Percentiles rank a stretch among this genome's conserved stretches.
Evolutionary conservation across 2,113 vertebrate genomes (phyloP).

Genomic region (Clupea harengus): DNA sequence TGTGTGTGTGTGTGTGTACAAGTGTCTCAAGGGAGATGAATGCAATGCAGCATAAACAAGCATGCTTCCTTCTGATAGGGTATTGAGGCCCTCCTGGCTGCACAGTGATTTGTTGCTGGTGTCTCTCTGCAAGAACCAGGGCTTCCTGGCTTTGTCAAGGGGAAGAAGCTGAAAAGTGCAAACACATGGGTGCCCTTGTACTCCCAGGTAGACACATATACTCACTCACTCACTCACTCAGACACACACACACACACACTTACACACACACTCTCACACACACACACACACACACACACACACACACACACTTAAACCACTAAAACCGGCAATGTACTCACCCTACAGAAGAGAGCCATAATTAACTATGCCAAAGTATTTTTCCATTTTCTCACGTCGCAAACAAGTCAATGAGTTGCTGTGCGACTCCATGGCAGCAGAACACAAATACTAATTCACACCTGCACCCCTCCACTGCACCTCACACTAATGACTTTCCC

Average conservation of each 20-base stretch:
- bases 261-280: not conserved
- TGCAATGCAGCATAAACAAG: conserved; percentile 28
- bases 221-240: not conserved
- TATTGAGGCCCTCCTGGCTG: conserved; percentile 6
- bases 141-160: conserved; percentile 50
- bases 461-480: not conserved
- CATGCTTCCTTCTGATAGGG: conserved; percentile 36
- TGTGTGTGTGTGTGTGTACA: not conserved
- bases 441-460: conserved; percentile 5
- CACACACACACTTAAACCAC: not conserved
- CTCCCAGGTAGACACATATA: not conserved
- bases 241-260: not conserved
- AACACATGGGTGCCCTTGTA: not conserved
- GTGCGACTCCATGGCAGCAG: not conserved
- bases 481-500: not conserved
- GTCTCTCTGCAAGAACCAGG: conserved; percentile 38
- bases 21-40: not conserved
- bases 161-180: not conserved
- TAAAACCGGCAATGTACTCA: too few species aligned
- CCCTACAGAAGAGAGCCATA: not conserved
- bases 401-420: not conserved
- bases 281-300: not conserved
- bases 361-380: not conserved
- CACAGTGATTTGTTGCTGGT: conserved; percentile 39
- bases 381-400: not conserved